Conservation (phyloP, 2,888 invertebrate species). For the Apodemia duryi region DNA sequence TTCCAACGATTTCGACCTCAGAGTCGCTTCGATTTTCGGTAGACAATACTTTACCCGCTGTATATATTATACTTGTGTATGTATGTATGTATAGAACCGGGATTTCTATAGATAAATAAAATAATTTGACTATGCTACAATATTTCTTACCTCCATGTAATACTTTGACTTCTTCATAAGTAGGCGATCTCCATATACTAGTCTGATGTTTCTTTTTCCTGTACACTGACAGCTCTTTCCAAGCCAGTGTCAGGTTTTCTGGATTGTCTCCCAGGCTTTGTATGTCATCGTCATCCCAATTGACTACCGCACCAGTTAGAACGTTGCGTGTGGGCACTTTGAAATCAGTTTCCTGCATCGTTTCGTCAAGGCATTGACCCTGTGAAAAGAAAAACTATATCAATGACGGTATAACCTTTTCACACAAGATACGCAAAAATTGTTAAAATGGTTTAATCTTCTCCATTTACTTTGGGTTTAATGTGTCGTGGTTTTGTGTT, state of each 20-base stretch:
- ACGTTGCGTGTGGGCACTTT: slow-evolving; percentile 63
- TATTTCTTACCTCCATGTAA: slow-evolving; percentile 71
- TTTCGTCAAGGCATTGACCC: slow-evolving; percentile 54
- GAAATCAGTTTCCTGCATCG: slow-evolving; percentile 51
- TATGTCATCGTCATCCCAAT: slow-evolving; percentile 68
- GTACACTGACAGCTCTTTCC: slow-evolving; percentile 76
- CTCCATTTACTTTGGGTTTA: too few species aligned
- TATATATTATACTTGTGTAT: too few species aligned
- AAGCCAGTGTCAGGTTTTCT: slow-evolving; percentile 67
- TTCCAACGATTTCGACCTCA: too few species aligned
- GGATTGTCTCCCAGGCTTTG: slow-evolving; percentile 51
- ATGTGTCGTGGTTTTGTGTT: too few species aligned
- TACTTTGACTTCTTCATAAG: slow-evolving; percentile 72
- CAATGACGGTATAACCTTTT: too few species aligned
- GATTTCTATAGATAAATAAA: too few species aligned
- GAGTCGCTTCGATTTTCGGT: too few species aligned
- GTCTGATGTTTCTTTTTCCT: slow-evolving; percentile 66
- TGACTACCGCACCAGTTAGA: slow-evolving; percentile 64
- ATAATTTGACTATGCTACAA: too few species aligned
- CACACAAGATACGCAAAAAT: too few species aligned
- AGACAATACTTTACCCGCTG: too few species aligned
- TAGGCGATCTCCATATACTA: slow-evolving; percentile 70
- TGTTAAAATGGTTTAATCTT: too few species aligned
- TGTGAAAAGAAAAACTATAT: slow-evolving; percentile 37
- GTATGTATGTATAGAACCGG: too few species aligned